Evolutionary conservation across 2,888 invertebrate genomes (phyloP), one percentile per base, ranked within the genome.

Genomic region (Rhopalosiphum nymphaeae): DNA sequence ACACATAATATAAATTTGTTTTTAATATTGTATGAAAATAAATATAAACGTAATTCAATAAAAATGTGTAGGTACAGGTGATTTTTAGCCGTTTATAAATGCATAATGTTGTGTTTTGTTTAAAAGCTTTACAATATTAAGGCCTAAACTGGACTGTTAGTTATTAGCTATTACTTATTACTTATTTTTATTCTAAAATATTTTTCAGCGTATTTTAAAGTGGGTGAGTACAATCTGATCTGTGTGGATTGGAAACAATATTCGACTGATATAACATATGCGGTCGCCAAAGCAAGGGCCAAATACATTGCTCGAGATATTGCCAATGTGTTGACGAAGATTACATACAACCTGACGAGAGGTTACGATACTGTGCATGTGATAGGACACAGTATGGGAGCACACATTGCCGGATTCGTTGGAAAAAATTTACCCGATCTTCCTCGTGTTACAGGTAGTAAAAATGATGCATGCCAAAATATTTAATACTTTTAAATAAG

Each of bases 331-430:
- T 46, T 93, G 49, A 9, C 4, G 0, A 89, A 21, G 44, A 89
- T 93, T 42, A 93, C 93, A 49, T 10, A 36, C 10, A 57, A 90
- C 4, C 36, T 90, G 89, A 90, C 89, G 36, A 42, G 29, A 46
- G 2, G 29, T 21, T 78, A 36, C 1, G 49, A 90, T 9, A n/a
- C 5, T 29, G 0, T 93, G 0, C 93, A 93, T 10, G 36, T 90
- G 49, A 90, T 93, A n/a, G 93, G 93, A 26, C 93, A 93, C 29
- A 93, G 93, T 61, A 61, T 93, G 93, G 93, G 93, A 57, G 93
- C 93, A 11, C 93, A 93, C 25, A 93, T 93, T 10, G 46, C 46
- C n/a, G 93, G 93, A 46, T 90, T 90, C 21, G 11, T 57, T 3
- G 93, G 93, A 2, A 90, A 93, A 89, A 85, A 36, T 29, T 61